Percentiles rank a stretch among this genome's conserved stretches.
Conservation (phyloP, 2,888 invertebrate genomes). For the Cantharis flavilabris region DNA sequence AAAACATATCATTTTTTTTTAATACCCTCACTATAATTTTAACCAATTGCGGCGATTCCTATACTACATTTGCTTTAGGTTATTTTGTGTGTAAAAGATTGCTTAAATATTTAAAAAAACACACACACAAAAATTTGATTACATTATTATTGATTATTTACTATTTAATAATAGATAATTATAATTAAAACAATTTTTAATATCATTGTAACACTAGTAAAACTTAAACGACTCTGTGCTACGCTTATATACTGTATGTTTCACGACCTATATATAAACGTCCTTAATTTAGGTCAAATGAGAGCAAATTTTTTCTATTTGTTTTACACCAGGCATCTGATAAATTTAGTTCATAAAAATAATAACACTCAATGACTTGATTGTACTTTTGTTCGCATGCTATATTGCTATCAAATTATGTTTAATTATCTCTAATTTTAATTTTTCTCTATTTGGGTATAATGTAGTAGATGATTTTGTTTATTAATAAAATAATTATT, state of each 20-base stretch:
- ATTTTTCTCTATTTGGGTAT: too few species aligned
- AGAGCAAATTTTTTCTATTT: not conserved
- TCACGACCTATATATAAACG: not conserved
- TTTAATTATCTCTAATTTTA: too few species aligned
- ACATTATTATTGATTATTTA: not conserved
- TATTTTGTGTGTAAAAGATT: too few species aligned
- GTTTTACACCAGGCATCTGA: not conserved
- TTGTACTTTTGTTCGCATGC: not conserved
- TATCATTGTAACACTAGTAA: not conserved
- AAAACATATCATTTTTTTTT: too few species aligned
- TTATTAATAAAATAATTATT: too few species aligned
- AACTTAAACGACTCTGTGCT: not conserved
- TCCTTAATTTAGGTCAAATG: not conserved
- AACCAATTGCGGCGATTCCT: too few species aligned
- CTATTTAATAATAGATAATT: not conserved
- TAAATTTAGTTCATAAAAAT: not conserved
- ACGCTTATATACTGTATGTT: not conserved
- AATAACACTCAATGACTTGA: not conserved
- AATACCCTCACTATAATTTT: too few species aligned
- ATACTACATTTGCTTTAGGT: too few species aligned
- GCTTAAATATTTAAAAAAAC: too few species aligned
- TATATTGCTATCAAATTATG: not conserved
- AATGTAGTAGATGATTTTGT: too few species aligned
- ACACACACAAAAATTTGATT: not conserved
- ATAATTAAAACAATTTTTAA: not conserved